Conservation (phyloP, 2,888 invertebrate genomes). For the Athetis lepigone region DNA sequence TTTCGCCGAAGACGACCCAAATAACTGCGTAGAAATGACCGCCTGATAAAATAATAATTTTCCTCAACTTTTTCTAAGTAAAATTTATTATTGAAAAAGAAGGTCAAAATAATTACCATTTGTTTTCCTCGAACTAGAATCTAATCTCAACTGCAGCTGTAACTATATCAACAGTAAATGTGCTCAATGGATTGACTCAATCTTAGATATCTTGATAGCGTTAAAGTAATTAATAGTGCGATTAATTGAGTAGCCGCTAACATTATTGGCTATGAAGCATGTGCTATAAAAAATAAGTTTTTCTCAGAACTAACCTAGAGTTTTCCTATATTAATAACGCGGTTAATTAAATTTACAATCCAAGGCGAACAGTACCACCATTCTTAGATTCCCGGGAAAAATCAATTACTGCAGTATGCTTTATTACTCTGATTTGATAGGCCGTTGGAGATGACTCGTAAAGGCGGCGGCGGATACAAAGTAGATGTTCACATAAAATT, state of each 20-base stretch:
- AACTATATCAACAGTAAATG: slow-evolving; percentile 16
- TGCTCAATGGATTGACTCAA: slow-evolving; percentile 34
- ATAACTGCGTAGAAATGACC: slow-evolving; percentile 1
- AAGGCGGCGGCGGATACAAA: slow-evolving; percentile 41
- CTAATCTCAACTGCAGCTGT: slow-evolving; percentile 28
- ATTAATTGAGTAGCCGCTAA: slow-evolving; percentile 68
- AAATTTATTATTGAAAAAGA: slow-evolving; percentile 49
- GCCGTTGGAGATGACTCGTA: slow-evolving; percentile 53
- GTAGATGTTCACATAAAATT: slow-evolving; percentile 62
- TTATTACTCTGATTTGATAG: slow-evolving; percentile 62
- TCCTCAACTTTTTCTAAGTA: slow-evolving; percentile 42
- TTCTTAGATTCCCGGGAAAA: slow-evolving; percentile 64
- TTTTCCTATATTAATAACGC: slow-evolving; percentile 85
- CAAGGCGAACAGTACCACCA: slow-evolving; percentile 72
- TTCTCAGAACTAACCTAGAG: slow-evolving; percentile 74
- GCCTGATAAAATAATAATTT: slow-evolving; percentile 33
- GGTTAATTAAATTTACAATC: slow-evolving; percentile 83
- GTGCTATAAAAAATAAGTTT: slow-evolving; percentile 64
- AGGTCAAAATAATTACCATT: slow-evolving; percentile 44
- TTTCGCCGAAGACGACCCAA: slow-evolving; percentile 18
- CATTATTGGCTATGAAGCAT: slow-evolving; percentile 59
- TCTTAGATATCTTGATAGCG: slow-evolving; percentile 53
- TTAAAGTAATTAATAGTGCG: slow-evolving; percentile 64
- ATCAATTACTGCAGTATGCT: slow-evolving; percentile 61
- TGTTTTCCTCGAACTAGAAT: slow-evolving; percentile 52